These are phyloP conservation scores for Dromius quadrimaculatus DNA, from an alignment of 2,888 invertebrate genomes.

Conservation along the genomic window DNA sequence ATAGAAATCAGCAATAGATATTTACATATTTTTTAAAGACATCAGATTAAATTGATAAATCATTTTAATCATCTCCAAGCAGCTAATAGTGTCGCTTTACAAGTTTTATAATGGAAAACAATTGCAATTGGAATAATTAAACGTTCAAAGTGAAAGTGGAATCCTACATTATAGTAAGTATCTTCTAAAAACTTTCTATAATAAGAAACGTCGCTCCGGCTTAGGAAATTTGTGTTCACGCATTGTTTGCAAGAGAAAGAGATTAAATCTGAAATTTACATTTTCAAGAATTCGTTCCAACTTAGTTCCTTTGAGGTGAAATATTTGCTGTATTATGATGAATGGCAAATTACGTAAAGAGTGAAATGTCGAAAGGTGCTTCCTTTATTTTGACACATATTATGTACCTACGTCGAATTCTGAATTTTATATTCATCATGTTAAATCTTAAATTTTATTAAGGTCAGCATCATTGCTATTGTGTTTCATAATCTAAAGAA, in stretches of 20 bases:
- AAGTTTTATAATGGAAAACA: slow-evolving; percentile 20
- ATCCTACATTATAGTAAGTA: slow-evolving; percentile 15
- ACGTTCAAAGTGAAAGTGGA: slow-evolving; percentile 26
- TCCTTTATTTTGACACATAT: slow-evolving; percentile 9
- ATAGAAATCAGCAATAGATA: too few species aligned
- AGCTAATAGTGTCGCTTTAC: slow-evolving; percentile 16
- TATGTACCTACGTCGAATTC: too few species aligned
- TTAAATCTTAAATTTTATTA: too few species aligned
- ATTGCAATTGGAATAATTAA: slow-evolving; percentile 35
- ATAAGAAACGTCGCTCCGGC: slow-evolving; percentile 9
- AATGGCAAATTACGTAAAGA: not conserved
- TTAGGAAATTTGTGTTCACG: slow-evolving; percentile 28
- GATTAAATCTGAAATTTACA: slow-evolving; percentile 3
- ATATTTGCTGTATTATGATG: not conserved
- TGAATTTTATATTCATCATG: too few species aligned
- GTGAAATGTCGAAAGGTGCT: not conserved
- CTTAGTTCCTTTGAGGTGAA: slow-evolving; percentile 1
- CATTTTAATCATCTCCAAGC: slow-evolving; percentile 19
- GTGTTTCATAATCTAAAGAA: too few species aligned
- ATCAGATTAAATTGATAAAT: slow-evolving; percentile 14
- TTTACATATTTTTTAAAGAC: too few species aligned
- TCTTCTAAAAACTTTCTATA: slow-evolving; percentile 32
- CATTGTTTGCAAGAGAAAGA: slow-evolving; percentile 3
- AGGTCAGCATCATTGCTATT: too few species aligned
- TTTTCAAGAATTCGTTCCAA: slow-evolving; percentile 6